Evolutionary conservation across 2,113 vertebrate species (phyloP).

Genomic region (Aramus guarauna): DNA sequence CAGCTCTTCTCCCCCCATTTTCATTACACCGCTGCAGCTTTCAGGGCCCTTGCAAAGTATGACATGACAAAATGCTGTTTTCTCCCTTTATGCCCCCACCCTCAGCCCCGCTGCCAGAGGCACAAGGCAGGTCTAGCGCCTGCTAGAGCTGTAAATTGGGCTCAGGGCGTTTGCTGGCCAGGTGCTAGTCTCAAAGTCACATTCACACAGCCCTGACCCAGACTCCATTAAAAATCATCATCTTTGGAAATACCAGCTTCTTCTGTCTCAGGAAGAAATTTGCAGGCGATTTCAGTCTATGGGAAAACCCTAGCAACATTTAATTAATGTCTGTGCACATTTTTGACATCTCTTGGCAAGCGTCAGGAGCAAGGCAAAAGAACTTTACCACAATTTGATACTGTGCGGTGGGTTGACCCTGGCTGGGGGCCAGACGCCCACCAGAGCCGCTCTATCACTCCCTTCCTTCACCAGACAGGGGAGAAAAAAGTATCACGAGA

Average conservation of each 20-base stretch:
- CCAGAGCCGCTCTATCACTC: too few relatives aligned
- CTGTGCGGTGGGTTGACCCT: too few relatives aligned
- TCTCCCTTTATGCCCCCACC: too few relatives aligned
- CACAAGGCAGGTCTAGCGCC: not conserved
- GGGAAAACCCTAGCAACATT: not conserved
- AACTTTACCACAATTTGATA: not conserved
- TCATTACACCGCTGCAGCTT: not conserved
- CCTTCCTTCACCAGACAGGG: too few relatives aligned
- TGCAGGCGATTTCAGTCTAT: not conserved
- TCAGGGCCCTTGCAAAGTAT: not conserved
- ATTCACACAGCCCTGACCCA: rapidly evolving
- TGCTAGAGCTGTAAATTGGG: not conserved
- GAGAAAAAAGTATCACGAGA: too few relatives aligned
- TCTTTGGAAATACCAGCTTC: not conserved
- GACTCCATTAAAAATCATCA: not conserved
- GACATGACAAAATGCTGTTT: not conserved
- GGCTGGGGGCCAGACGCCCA: too few relatives aligned
- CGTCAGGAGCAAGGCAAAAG: not conserved
- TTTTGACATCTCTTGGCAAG: not conserved
- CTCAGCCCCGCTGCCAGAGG: not conserved
- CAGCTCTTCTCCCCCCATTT: not conserved
- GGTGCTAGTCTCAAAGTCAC: not conserved
- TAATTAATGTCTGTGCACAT: not conserved
- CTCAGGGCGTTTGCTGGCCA: not conserved
- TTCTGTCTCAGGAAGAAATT: not conserved